Base-by-base conservation (phyloP, 2,888 invertebrate species). In the Notocelia uddmanniana region DNA sequence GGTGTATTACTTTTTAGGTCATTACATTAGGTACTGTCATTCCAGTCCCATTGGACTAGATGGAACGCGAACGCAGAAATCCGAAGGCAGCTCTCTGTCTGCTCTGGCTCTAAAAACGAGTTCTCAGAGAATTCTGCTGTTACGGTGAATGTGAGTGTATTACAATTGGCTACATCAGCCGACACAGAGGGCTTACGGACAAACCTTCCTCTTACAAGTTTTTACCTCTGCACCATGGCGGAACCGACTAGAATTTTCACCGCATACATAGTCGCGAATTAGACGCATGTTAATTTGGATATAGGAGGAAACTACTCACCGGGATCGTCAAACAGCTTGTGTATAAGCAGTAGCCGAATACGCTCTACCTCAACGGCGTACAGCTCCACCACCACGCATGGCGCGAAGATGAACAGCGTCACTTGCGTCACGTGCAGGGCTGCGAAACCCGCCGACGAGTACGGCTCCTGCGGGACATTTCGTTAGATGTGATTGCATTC, bases 351-450 rank as follows among this genome's bases (percentile, higher is more conserved):
- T 0, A 84, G 57, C 45, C 79, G 79, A 0, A 93, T 91, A n/a
- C 73, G 86, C 10, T 92, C 90, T 1, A 91, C 89, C 79, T 93
- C 92, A 0, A 85, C 77, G 0, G 83, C 75, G 72, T 84, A 91
- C 3, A 88, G 76, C 67, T 92, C 93, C 0, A 89, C 85, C 0
- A 87, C 84, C 0, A 91, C 70, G 19, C 91, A 92, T 0, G 92
- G 91, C 0, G 89, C 81, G 73, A 91, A 90, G 0, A 93, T 77
- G 2, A 91, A 83, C 0, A 90, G 70, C 1, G 84, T 79, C 50
- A 91, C 85, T 74, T 92, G 92, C 1, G 81, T 52, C 1, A 88
- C 78, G 60, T 92, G 89, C 37, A 89, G 81, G 0, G 86, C 21
- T 0, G 88, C 77, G 48, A 88, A 90, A 9, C 84, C 83, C 0